Evolutionary conservation across 2,797 vertebrate genomes (phyloP).

Genomic region (Orientallactaga sibirica): DNA sequence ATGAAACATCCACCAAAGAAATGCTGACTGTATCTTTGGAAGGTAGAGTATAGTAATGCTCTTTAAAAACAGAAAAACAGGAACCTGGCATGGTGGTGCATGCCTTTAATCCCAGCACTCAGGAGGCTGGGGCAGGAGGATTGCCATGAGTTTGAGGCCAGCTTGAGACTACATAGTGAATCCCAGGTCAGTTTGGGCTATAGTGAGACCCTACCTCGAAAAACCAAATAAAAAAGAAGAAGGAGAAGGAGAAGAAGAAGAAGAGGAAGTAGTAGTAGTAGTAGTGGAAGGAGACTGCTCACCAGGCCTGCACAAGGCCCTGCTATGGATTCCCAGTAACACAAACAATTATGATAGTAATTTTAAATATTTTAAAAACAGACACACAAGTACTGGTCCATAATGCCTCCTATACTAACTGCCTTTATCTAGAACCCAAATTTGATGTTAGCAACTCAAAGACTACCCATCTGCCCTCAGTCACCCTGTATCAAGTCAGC

Average conservation of each 20-base stretch:
- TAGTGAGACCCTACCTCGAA: background rate
- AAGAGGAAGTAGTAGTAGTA: too few relatives aligned
- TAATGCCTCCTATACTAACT: background rate
- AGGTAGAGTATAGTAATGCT: background rate
- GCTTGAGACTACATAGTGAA: too few relatives aligned
- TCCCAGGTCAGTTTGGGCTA: too few relatives aligned
- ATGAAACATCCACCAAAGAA: constrained; percentile 5
- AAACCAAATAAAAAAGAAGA: background rate
- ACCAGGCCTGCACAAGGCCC: background rate
- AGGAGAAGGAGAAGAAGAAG: too few relatives aligned
- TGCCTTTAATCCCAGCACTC: too few relatives aligned
- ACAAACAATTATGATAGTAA: background rate
- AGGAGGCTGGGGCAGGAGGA: too few relatives aligned
- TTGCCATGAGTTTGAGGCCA: too few relatives aligned
- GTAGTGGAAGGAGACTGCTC: too few relatives aligned
- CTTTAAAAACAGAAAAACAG: constrained; percentile 5
- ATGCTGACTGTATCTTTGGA: background rate
- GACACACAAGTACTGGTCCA: background rate
- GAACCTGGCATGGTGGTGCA: too few relatives aligned
- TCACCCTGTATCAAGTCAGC: background rate
- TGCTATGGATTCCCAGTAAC: background rate
- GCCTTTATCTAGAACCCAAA: background rate
- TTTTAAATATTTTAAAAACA: background rate
- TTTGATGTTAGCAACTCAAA: background rate
- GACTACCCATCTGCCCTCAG: background rate